phyloP scores from a whole-genome alignment of 2,797 vertebrate species.

The Steatocranus sp. region DNA sequence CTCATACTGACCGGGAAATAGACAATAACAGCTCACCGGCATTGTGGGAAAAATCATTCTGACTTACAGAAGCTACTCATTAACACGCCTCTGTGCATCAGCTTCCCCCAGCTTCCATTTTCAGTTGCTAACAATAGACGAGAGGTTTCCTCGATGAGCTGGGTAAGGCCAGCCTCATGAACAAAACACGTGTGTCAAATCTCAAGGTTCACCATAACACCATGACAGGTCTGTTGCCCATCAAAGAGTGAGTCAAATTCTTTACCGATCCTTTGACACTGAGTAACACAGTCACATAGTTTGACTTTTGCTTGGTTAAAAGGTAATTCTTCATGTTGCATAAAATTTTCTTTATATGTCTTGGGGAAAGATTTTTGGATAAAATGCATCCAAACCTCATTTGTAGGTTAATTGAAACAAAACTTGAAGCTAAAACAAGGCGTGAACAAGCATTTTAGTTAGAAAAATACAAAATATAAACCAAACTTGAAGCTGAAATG shows the following conservation, averaged over 20 bases:
- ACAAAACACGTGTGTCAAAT: not conserved
- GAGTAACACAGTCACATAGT: not conserved
- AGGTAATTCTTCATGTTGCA: not conserved
- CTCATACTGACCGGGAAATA: not conserved
- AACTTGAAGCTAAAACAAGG: not conserved
- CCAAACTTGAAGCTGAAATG: not conserved
- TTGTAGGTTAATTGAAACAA: not conserved
- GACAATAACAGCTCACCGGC: not conserved
- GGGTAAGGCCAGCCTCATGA: not conserved
- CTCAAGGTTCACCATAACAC: not conserved
- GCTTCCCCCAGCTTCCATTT: not conserved
- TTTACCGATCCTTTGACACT: not conserved
- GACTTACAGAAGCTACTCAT: conserved; percentile 10
- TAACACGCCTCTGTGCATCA: conserved; percentile 13
- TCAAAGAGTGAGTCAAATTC: not conserved
- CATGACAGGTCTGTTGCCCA: not conserved
- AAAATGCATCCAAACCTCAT: not conserved
- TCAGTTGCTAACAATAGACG: not conserved
- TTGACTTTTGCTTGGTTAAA: not conserved
- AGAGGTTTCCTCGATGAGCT: not conserved
- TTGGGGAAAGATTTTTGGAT: not conserved
- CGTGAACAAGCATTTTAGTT: not conserved
- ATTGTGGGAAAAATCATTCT: not conserved
- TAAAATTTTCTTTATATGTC: not conserved
- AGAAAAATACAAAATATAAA: not conserved